Conservation (phyloP, 2,888 invertebrate genomes). For the Nebria brevicollis region DNA sequence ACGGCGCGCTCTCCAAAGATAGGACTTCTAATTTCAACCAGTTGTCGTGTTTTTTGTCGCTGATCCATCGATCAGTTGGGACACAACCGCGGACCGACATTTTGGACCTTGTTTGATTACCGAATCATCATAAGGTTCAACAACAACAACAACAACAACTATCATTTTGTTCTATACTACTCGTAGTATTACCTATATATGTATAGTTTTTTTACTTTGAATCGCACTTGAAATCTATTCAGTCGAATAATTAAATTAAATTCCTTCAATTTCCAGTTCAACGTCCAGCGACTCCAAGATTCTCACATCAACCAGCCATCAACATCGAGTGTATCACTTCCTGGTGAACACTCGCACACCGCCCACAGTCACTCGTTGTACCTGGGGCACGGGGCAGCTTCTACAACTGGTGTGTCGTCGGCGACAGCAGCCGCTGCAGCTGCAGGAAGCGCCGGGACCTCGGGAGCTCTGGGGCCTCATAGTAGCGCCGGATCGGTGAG, state of each 20-base stretch:
- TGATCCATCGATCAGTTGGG: conserved; percentile 17
- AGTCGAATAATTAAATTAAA: neutral
- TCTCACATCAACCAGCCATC: conserved; percentile 36
- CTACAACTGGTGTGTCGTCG: conserved; percentile 48
- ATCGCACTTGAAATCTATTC: neutral
- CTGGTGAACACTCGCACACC: neutral
- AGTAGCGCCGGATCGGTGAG: conserved; percentile 63
- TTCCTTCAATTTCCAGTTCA: conserved; percentile 22
- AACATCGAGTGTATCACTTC: neutral
- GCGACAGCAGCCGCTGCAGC: conserved; percentile 56
- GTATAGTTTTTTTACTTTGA: neutral
- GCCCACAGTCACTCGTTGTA: conserved; percentile 23
- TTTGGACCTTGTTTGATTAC: too few relatives aligned
- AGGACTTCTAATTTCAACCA: conserved; percentile 62
- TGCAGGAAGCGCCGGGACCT: conserved; percentile 50
- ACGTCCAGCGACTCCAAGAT: conserved; percentile 37
- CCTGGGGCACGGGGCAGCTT: conserved; percentile 50
- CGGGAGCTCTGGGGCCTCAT: conserved; percentile 55
- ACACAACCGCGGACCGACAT: neutral
- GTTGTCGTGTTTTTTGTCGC: conserved; percentile 48
- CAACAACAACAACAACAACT: too few relatives aligned
- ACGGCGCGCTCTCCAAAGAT: conserved; percentile 46
- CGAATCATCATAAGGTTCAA: too few relatives aligned
- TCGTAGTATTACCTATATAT: too few relatives aligned
- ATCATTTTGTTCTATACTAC: too few relatives aligned